Conservation (phyloP, 2,797 vertebrate species). For the Ctenochaetus hawaiiensis region DNA sequence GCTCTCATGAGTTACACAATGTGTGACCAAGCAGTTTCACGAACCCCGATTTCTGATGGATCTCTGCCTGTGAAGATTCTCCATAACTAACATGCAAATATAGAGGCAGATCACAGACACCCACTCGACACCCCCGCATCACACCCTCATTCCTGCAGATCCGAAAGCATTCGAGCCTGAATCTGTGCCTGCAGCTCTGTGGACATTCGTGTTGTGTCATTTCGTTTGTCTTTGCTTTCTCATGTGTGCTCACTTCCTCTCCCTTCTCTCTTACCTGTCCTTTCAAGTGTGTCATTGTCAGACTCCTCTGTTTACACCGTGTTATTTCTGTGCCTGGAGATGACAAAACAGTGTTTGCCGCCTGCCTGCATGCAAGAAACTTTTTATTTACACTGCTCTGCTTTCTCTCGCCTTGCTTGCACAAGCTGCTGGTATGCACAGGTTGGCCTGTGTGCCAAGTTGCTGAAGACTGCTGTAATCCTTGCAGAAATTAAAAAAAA, state of each 20-base stretch:
- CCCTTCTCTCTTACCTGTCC: constrained; percentile 33
- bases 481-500: background rate
- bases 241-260: background rate
- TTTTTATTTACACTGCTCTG: constrained; percentile 59
- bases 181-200: background rate
- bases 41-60: background rate
- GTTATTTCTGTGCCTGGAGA: constrained; percentile 27
- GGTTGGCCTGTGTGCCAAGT: constrained; percentile 11
- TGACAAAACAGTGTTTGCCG: constrained; percentile 49
- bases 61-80: background rate
- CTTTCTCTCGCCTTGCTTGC: constrained; percentile 51
- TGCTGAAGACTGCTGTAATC: constrained; percentile 15
- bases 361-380: constrained; percentile 39
- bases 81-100: constrained; percentile 4
- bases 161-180: background rate
- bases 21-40: constrained; percentile 29
- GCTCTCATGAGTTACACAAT: background rate
- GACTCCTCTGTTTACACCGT: constrained; percentile 29
- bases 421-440: constrained; percentile 71
- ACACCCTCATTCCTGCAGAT: background rate
- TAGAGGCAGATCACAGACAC: constrained; percentile 5
- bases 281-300: constrained; percentile 22
- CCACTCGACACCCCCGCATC: background rate
- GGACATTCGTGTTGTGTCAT: background rate
- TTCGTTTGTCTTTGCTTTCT: background rate